phyloP scores from a whole-genome alignment of 2,113 vertebrate genomes.

The Malaclemys terrapin region DNA sequence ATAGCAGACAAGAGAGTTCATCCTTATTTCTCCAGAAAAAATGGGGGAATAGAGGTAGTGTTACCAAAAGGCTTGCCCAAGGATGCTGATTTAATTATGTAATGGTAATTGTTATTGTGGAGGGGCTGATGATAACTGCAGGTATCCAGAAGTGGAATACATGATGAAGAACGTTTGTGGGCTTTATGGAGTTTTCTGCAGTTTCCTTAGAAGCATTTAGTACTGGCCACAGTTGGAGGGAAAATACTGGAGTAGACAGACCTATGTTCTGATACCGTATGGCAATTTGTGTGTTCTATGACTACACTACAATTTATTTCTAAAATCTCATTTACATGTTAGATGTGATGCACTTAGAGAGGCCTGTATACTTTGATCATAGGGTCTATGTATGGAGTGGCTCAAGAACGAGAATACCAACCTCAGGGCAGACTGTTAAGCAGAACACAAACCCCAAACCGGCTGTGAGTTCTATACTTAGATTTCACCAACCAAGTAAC shows the following conservation, averaged over 20 bases:
- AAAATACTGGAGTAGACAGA: not conserved
- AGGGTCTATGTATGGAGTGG: not conserved
- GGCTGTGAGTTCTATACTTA: too few species aligned
- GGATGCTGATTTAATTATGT: not conserved
- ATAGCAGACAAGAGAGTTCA: not conserved
- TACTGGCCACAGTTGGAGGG: not conserved
- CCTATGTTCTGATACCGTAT: not conserved
- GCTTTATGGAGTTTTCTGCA: not conserved
- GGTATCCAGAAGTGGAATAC: not conserved
- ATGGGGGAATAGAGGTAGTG: too few species aligned
- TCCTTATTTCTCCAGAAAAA: not conserved
- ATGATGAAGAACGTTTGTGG: rapidly evolving
- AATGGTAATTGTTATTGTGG: not conserved
- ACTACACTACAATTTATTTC: not conserved
- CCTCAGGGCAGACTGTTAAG: too few species aligned
- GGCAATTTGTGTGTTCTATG: not conserved
- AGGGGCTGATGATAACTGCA: not conserved
- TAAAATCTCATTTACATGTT: not conserved
- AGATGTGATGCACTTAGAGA: not conserved
- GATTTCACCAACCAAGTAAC: too few species aligned
- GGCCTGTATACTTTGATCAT: not conserved
- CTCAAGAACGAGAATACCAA: too few species aligned
- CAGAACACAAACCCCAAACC: too few species aligned
- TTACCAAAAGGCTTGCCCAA: not conserved
- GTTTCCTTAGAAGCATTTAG: not conserved